Conservation (phyloP, 2,888 invertebrate species). For the Mechanitis messenoides region DNA sequence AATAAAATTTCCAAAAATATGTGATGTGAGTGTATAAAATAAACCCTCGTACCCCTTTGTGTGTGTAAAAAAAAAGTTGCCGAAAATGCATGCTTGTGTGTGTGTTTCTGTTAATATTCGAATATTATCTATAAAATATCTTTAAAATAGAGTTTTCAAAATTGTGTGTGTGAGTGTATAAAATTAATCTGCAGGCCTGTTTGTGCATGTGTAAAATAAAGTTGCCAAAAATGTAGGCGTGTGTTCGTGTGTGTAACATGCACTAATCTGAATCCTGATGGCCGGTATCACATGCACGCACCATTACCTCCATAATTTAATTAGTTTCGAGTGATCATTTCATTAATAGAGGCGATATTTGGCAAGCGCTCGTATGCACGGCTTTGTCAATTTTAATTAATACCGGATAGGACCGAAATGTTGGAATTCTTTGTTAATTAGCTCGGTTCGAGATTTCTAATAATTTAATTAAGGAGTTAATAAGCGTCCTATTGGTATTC, state of each 20-base stretch:
- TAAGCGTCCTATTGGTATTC: slow-evolving; percentile 65
- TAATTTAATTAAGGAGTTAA: slow-evolving; percentile 76
- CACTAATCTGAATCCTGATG: slow-evolving; percentile 28
- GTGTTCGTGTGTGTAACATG: slow-evolving; percentile 30
- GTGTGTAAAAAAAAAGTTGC: too few species aligned
- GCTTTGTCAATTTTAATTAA: slow-evolving; percentile 77
- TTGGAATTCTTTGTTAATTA: slow-evolving; percentile 76
- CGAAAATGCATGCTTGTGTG: too few species aligned
- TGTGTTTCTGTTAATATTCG: too few species aligned
- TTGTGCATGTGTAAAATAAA: too few species aligned
- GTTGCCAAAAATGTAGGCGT: slow-evolving; percentile 6
- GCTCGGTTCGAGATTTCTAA: slow-evolving; percentile 73
- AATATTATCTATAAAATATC: too few species aligned
- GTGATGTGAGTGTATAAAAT: too few species aligned
- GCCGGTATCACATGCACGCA: slow-evolving; percentile 69
- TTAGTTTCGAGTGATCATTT: slow-evolving; percentile 76
- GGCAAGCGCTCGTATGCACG: slow-evolving; percentile 61
- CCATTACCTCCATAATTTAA: slow-evolving; percentile 75
- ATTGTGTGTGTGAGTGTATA: too few species aligned
- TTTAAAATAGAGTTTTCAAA: too few species aligned
- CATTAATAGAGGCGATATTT: slow-evolving; percentile 74
- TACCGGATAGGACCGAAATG: slow-evolving; percentile 72
- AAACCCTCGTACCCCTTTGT: too few species aligned
- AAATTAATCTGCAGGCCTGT: too few species aligned
- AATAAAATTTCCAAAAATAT: too few species aligned